Evolutionary conservation across 1,140 invertebrate species (phyloP).

Genomic region (Pseudoatta argentina): DNA sequence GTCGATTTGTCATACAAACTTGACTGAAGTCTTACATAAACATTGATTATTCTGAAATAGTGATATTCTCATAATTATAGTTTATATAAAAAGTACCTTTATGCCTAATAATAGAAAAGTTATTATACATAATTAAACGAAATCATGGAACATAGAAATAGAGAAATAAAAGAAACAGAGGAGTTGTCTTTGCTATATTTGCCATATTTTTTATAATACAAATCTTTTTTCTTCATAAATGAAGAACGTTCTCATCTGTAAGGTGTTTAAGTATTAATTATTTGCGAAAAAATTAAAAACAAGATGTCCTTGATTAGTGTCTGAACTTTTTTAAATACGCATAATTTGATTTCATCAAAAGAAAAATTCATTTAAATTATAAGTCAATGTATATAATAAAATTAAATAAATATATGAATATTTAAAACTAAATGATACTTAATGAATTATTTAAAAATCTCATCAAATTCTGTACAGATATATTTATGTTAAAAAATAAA

Average conservation of each 20-base stretch:
- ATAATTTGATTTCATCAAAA: not conserved
- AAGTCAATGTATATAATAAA: not conserved
- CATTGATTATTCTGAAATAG: not conserved
- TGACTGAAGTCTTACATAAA: not conserved
- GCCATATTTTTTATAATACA: not conserved
- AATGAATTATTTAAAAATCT: not conserved
- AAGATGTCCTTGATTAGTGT: not conserved
- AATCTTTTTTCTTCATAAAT: not conserved
- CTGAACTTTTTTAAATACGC: not conserved
- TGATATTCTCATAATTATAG: not conserved
- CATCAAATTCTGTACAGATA: not conserved
- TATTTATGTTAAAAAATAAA: not conserved
- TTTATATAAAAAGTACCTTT: not conserved
- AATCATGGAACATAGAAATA: not conserved
- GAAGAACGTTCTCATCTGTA: not conserved
- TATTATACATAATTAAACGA: not conserved
- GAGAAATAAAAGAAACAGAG: not conserved
- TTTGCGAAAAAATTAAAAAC: not conserved
- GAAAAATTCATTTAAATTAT: not conserved
- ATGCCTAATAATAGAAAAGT: not conserved
- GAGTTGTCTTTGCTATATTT: not conserved
- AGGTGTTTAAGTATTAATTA: conserved; percentile 2
- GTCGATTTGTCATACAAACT: not conserved
- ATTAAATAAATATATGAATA: not conserved
- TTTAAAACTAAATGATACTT: not conserved